A percentile compares a stretch with the other conserved stretches of the same genome.
Conservation (phyloP, 2,797 vertebrate species). For the Paratrypauchen microcephalus region DNA sequence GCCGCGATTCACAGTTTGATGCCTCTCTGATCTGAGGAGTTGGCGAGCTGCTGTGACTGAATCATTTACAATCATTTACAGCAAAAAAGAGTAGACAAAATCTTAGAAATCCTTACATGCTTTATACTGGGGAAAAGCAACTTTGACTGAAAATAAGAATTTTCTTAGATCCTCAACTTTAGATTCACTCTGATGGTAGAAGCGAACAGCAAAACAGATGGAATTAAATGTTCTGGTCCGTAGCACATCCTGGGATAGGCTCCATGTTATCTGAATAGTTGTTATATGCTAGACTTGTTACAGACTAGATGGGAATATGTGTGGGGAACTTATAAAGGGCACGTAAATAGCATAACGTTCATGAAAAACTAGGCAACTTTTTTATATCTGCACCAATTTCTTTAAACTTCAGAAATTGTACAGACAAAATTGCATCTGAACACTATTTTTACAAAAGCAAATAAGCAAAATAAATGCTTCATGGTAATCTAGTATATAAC, state of each 20-base stretch:
- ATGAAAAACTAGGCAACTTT: not conserved
- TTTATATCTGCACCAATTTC: too few relatives aligned
- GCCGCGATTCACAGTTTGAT: conserved; percentile 68
- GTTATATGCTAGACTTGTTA: not conserved
- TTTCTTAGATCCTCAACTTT: conserved; percentile 13
- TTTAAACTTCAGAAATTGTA: too few relatives aligned
- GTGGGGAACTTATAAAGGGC: not conserved
- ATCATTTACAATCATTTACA: conserved; percentile 35
- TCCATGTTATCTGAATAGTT: not conserved
- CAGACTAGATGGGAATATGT: not conserved
- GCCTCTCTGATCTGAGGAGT: conserved; percentile 56
- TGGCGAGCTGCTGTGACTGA: conserved; percentile 56
- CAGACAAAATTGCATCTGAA: too few relatives aligned
- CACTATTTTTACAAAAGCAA: too few relatives aligned
- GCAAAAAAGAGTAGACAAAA: conserved; percentile 30
- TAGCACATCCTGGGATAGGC: conserved; percentile 27
- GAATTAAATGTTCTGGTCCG: conserved; percentile 32
- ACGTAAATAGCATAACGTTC: not conserved
- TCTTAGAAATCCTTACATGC: conserved; percentile 30
- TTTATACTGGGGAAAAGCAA: not conserved
- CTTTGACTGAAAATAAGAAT: not conserved
- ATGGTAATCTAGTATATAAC: too few relatives aligned
- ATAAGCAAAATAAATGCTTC: too few relatives aligned
- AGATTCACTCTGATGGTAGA: conserved; percentile 3
- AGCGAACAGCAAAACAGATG: conserved; percentile 34